Evolutionary conservation across 2,797 vertebrate genomes (phyloP), one percentile per base, ranked within the genome.

Genomic region (Intellagama lesueurii): DNA sequence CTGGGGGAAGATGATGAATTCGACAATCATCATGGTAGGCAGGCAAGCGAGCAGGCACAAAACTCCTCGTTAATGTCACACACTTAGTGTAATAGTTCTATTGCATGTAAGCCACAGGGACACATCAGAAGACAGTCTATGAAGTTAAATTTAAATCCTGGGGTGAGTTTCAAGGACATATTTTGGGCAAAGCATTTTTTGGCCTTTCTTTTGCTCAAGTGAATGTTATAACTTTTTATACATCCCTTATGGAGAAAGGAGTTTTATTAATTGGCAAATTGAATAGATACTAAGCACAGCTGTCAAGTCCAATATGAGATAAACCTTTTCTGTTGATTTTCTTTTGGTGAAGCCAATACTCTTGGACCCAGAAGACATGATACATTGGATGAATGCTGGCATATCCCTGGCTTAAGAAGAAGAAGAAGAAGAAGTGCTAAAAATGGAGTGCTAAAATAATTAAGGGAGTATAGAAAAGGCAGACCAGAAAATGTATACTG

Each of bases 1-100:
- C 83, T 89, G 49, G 30, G 83, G 89, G 93, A 95, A 94, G 89
- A 86, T 96, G 94, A 96, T 95, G 90, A 94, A 94, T 94, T 93
- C 88, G 92, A 95, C 93, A 92, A 92, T 96, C 94, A 94, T 95
- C 90, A 86, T 79, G 91, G 86, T 92, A 91, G 91, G 91, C 91
- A 82, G 88, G 87, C 90, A 90, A 35, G 86, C 52, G 60, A 19
- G 83, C n/a, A 94, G 88, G 87, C 90, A 90, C 92, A 47, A 80
- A 89, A 75, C 91, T 95, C 91, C 91, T 89, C 93, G 86, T 87
- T 93, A 95, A 94, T 95, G 92, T 92, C 94, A 94, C 90, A 94
- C 91, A 92, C 93, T 91, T 95, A 93, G 89, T 92, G 88, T 91
- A 90, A 92, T 86, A 80, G 90, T 93, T 91, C 91, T 90, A 91